These are phyloP conservation scores for Anoplolepis gracilipes DNA, from an alignment of 1,140 invertebrate species.

Conservation along the genomic window DNA sequence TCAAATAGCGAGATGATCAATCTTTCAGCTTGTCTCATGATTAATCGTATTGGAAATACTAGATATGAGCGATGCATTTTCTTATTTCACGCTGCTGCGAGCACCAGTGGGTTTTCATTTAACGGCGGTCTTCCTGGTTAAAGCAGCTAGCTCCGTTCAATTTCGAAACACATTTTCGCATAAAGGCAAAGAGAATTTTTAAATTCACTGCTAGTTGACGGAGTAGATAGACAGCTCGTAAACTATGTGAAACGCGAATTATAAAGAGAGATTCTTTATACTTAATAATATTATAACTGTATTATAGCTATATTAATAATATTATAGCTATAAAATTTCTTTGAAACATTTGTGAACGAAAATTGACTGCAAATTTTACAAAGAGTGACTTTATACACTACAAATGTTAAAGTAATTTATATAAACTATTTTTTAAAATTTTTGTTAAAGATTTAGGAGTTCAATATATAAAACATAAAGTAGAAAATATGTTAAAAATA, in stretches of 20 bases:
- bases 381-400: neutral
- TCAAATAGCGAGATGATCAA: neutral
- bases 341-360: neutral
- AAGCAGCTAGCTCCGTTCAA: neutral
- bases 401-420: neutral
- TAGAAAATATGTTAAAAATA: neutral
- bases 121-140: neutral
- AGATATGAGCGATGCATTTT: neutral
- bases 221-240: neutral
- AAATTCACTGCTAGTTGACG: neutral
- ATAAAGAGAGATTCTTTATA: neutral
- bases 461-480: too few species aligned
- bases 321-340: neutral
- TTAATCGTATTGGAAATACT: neutral
- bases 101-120: neutral
- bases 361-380: neutral
- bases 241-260: neutral
- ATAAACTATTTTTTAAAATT: too few species aligned
- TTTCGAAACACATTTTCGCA: neutral
- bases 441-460: too few species aligned
- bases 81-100: neutral
- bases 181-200: conserved; percentile 41
- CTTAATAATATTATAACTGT: neutral
- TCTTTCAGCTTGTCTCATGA: neutral
- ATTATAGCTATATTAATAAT: neutral